Base-by-base conservation (phyloP, 2,113 vertebrate genomes). In the Diglossa brunneiventris region DNA sequence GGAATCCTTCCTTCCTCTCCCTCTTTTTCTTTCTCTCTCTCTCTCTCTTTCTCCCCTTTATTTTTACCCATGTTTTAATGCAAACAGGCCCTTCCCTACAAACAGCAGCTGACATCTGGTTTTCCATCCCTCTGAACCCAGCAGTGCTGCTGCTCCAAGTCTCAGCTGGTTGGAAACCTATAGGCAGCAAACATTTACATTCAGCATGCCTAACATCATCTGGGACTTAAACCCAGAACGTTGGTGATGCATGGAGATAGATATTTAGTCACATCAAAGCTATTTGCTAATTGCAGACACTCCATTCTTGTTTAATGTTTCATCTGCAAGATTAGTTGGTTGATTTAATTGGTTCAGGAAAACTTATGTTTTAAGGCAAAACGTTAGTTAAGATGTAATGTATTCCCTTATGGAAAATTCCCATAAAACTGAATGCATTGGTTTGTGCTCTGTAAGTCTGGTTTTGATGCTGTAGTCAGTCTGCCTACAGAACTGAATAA, bases 261-360 rank as follows among this genome's bases (percentile, higher is more conserved):
- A 86, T 74, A 82, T 87, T 97, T 96, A 96, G 95, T 91, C 96
- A 96, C 97, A 96, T 97, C 97, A 97, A 97, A 98, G 97, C 89
- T 61, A 88, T 97, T 97, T 95, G 84, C 93, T 97, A 97, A 97
- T 97, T 97, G 94, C 94, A 97, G 95, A 90, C 95, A 96, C 97
- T 96, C 95, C 96, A 96, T 97, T 89, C 72, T 95, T 97, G 97
- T 91, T 96, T 95, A 97, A 96, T 95, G 96, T 97, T 97, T 98
- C 96, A 62, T 96, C 91, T 90, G 93, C 89, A 78, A 96, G 97
- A 97, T 98, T 97, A 97, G 96, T 93, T 97, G 97, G 94, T 93
- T 97, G 95, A 98, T 96, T 97, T 97, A 97, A 97, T 96, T 96
- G 94, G 91, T 94, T 96, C 90, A 31, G 77, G 76, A 94, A 95